These are phyloP conservation scores for Gouania willdenowi DNA, from an alignment of 2,797 vertebrate species.

Conservation along the genomic window DNA sequence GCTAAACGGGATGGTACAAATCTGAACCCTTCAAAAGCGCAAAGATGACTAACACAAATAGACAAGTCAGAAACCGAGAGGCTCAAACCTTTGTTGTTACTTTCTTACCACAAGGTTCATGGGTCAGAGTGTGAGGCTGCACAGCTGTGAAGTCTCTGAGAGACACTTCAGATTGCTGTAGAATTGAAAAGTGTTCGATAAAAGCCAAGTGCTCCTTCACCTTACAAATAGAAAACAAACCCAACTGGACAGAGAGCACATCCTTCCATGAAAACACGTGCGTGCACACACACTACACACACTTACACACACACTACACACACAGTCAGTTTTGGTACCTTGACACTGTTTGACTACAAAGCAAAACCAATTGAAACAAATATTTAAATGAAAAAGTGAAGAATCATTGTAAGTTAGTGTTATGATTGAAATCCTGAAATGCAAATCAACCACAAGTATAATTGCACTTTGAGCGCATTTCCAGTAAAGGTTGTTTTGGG, in stretches of 20 bases:
- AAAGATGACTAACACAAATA: constrained; percentile 7
- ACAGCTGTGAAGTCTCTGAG: constrained; percentile 12
- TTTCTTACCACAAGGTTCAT: constrained; percentile 8
- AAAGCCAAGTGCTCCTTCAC: constrained; percentile 21
- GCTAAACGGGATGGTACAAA: constrained; percentile 30
- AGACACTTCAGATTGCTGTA: neutral
- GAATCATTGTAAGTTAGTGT: too few relatives aligned
- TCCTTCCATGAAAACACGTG: neutral
- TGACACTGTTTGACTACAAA: neutral
- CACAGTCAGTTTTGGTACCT: neutral
- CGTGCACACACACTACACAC: neutral
- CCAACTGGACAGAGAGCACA: constrained; percentile 1
- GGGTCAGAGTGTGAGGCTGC: constrained; percentile 9
- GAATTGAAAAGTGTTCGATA: constrained; percentile 10
- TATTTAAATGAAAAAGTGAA: too few relatives aligned
- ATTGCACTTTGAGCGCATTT: too few relatives aligned
- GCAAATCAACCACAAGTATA: too few relatives aligned
- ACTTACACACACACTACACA: too few relatives aligned
- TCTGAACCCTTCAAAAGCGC: too few relatives aligned
- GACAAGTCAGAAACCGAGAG: neutral
- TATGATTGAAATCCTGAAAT: too few relatives aligned
- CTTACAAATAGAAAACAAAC: constrained; percentile 37
- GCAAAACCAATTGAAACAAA: too few relatives aligned
- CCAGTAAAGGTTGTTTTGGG: too few relatives aligned
- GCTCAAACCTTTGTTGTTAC: constrained; percentile 2